A percentile compares a stretch with the other conserved stretches of the same genome.
Conservation (phyloP, 2,797 vertebrate genomes). For the Pipistrellus pygmaeus region DNA sequence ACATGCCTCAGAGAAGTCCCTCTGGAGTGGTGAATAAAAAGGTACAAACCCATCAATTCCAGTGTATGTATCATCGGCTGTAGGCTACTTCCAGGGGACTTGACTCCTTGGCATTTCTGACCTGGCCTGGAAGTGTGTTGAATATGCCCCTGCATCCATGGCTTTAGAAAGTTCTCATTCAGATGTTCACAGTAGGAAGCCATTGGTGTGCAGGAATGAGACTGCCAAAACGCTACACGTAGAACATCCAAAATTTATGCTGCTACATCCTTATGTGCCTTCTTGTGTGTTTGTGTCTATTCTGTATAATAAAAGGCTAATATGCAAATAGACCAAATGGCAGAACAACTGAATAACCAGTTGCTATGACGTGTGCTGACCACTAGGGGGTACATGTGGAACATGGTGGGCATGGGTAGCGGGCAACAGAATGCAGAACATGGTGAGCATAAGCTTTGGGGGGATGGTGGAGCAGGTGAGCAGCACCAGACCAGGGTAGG, state of each 20-base stretch:
- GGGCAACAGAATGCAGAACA: no score
- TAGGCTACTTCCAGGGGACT: not conserved
- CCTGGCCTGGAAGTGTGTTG: not conserved
- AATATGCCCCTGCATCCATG: not conserved
- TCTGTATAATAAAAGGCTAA: no score
- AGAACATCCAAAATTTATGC: not conserved
- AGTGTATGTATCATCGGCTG: not conserved
- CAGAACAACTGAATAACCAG: no score
- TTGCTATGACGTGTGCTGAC: no score
- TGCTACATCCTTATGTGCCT: not conserved
- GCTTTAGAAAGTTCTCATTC: not conserved
- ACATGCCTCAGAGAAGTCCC: not conserved
- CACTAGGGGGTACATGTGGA: no score
- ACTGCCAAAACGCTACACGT: not conserved
- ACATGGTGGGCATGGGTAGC: no score
- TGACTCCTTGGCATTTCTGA: not conserved
- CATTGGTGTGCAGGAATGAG: accelerated
- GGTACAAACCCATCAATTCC: not conserved
- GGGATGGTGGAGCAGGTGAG: no score
- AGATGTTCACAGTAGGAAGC: not conserved
- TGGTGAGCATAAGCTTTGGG: no score
- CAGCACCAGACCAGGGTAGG: no score
- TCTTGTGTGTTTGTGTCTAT: not conserved
- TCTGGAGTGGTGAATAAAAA: not conserved
- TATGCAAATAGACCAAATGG: no score